Evolutionary conservation across 2,888 invertebrate genomes (phyloP).

Genomic region (Galeruca laticollis): DNA sequence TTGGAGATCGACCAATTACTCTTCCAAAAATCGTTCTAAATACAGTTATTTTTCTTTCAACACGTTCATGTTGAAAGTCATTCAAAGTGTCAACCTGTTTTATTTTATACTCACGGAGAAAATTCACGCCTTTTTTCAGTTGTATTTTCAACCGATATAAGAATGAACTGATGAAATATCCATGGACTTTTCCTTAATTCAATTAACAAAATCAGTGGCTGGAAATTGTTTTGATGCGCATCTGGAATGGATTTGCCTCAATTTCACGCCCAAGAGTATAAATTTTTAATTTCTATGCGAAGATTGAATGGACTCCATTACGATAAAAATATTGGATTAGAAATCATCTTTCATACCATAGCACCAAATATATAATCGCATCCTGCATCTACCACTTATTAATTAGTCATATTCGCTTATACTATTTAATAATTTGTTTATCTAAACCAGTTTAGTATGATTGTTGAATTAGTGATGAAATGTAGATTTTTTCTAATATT

Average conservation of each 20-base stretch:
- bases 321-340: slow-evolving; percentile 6
- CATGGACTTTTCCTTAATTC: neutral
- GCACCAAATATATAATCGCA: neutral
- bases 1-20: neutral
- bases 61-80: neutral
- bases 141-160: neutral
- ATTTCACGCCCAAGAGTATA: slow-evolving; percentile 5
- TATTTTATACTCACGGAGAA: neutral
- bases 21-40: neutral
- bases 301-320: slow-evolving; percentile 9
- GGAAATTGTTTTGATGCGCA: neutral
- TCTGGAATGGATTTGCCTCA: neutral
- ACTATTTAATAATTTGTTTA: too few species aligned
- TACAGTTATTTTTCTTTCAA: neutral
- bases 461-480: too few species aligned
- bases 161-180: neutral
- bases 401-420: too few species aligned
- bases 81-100: neutral
- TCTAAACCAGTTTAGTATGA: too few species aligned
- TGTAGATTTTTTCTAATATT: too few species aligned
- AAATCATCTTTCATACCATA: neutral
- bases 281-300: slow-evolving; percentile 8
- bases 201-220: slow-evolving; percentile 7
- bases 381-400: too few species aligned
- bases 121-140: neutral